phyloP scores from a whole-genome alignment of 2,888 invertebrate species.

The Hypena proboscidalis region DNA sequence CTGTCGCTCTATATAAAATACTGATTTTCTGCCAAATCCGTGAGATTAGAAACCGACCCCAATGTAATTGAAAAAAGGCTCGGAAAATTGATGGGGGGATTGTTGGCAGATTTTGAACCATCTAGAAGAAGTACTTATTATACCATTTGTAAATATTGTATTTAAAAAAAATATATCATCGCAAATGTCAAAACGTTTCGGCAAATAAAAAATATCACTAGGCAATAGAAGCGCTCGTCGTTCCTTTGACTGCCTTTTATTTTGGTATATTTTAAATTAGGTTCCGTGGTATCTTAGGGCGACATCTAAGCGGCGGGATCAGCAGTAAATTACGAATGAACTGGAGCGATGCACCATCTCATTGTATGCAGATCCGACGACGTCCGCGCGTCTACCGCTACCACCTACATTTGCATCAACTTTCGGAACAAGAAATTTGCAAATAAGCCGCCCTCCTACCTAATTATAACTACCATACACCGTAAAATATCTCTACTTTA shows the following conservation, averaged over 20 bases:
- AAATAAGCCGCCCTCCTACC: slow-evolving; percentile 56
- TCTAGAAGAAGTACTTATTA: no score
- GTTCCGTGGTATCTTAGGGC: slow-evolving; percentile 69
- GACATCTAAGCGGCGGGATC: slow-evolving; percentile 73
- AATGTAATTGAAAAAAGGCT: no score
- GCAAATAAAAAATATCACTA: no score
- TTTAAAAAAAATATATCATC: no score
- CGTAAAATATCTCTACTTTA: slow-evolving; percentile 31
- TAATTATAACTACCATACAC: slow-evolving; percentile 50
- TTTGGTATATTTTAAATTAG: slow-evolving; percentile 67
- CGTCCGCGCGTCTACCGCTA: slow-evolving; percentile 55
- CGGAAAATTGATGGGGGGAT: no score
- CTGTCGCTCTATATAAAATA: no score
- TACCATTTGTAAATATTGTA: no score
- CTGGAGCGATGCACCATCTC: slow-evolving; percentile 68
- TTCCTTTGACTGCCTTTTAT: slow-evolving; percentile 17
- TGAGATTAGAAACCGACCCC: no score
- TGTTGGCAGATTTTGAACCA: no score
- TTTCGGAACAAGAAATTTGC: slow-evolving; percentile 69
- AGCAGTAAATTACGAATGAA: slow-evolving; percentile 76
- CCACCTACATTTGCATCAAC: slow-evolving; percentile 73
- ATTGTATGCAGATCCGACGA: slow-evolving; percentile 80
- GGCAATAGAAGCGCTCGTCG: no score
- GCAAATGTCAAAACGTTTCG: no score
- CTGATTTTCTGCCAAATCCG: no score